A percentile compares a stretch with the other conserved stretches of the same genome.
phyloP scores from a whole-genome alignment of 2,113 vertebrate species.

The Taxidea taxus region DNA sequence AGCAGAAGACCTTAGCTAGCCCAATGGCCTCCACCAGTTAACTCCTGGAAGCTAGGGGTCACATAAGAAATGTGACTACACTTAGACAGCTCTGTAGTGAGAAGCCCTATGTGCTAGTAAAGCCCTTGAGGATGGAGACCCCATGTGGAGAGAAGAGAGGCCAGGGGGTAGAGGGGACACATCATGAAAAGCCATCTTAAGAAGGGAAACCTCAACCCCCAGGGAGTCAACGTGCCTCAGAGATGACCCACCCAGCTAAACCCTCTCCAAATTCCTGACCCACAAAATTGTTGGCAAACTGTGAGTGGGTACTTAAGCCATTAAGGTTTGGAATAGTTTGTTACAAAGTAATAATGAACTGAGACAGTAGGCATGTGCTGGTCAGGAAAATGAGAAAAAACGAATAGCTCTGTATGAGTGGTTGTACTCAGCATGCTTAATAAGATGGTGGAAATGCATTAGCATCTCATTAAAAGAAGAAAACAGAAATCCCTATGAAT shows the following conservation, averaged over 20 bases:
- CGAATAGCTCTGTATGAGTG: not conserved
- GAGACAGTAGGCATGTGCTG: not conserved
- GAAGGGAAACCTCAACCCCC: not conserved
- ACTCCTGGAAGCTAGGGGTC: not conserved
- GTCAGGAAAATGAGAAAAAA: conserved; percentile 34
- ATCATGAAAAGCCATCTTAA: not conserved
- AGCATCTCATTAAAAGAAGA: conserved; percentile 45
- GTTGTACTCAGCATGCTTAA: not conserved
- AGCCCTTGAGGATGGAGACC: not conserved
- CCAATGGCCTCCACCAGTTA: not conserved
- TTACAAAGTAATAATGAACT: conserved; percentile 6
- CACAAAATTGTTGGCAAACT: not conserved
- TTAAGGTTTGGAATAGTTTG: not conserved
- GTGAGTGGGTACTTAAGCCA: not conserved
- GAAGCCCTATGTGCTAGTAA: not conserved
- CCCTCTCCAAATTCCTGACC: not conserved
- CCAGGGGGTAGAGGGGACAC: not conserved
- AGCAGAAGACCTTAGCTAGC: not conserved
- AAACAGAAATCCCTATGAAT: conserved; percentile 43
- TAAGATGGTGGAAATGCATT: conserved; percentile 26
- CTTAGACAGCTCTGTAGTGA: not conserved
- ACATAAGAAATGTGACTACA: not conserved
- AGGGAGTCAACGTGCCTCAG: not conserved
- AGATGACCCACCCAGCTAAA: not conserved
- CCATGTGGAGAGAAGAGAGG: not conserved